Conservation (phyloP, 2,113 vertebrate genomes). For the Lota lota region DNA sequence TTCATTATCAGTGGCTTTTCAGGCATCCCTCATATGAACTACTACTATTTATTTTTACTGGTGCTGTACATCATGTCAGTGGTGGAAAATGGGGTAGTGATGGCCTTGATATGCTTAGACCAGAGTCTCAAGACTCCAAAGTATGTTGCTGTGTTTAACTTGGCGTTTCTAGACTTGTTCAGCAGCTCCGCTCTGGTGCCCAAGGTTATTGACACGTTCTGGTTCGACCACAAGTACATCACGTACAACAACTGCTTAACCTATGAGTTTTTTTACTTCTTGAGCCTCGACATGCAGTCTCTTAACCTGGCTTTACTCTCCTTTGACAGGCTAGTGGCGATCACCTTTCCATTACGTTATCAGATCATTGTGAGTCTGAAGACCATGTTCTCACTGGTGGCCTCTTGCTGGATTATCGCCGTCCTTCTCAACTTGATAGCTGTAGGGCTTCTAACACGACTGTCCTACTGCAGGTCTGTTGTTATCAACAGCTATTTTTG, state of each 20-base stretch:
- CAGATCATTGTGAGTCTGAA: slow-evolving; percentile 43
- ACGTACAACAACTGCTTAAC: slow-evolving; percentile 58
- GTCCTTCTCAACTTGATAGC: not conserved
- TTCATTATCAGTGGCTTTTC: slow-evolving; percentile 38
- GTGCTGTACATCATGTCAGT: slow-evolving; percentile 58
- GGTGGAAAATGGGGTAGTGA: slow-evolving; percentile 51
- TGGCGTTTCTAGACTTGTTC: slow-evolving; percentile 65
- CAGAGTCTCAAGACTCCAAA: slow-evolving; percentile 61
- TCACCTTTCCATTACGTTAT: slow-evolving; percentile 64
- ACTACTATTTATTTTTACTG: slow-evolving; percentile 63
- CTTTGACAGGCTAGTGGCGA: slow-evolving; percentile 71
- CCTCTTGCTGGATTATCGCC: slow-evolving; percentile 42
- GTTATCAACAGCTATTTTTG: slow-evolving; percentile 43
- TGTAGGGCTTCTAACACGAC: slow-evolving; percentile 43
- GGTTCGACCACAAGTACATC: slow-evolving; percentile 55
- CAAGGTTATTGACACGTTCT: slow-evolving; percentile 63
- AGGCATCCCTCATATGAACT: slow-evolving; percentile 48
- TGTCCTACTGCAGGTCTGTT: slow-evolving; percentile 53
- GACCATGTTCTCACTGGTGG: slow-evolving; percentile 52
- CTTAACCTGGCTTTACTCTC: slow-evolving; percentile 64
- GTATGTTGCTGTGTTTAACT: slow-evolving; percentile 66
- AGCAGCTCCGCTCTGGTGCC: slow-evolving; percentile 64
- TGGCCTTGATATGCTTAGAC: slow-evolving; percentile 54
- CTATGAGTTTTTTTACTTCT: slow-evolving; percentile 66
- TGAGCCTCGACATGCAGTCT: slow-evolving; percentile 59